phyloP scores from a whole-genome alignment of 2,888 invertebrate genomes.

The Mesorhabditis spiculigera region DNA sequence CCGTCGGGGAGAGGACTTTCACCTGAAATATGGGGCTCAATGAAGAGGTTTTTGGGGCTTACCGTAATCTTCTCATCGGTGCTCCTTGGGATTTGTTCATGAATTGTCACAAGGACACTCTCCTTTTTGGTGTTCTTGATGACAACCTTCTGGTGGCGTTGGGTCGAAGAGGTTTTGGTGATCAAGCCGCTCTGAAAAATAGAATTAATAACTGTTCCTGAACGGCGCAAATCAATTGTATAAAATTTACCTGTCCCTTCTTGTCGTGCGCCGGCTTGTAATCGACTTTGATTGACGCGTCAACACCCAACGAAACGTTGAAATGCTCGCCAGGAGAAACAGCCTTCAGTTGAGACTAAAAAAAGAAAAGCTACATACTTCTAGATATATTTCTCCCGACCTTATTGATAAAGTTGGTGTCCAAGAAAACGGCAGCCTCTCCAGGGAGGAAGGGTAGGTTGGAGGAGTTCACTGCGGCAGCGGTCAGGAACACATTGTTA shows the following conservation, averaged over 20 bases:
- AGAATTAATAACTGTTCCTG: no score
- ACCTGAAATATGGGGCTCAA: not conserved
- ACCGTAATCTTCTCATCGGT: slow-evolving; percentile 52
- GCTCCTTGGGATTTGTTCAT: slow-evolving; percentile 44
- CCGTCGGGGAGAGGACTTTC: not conserved
- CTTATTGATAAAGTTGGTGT: slow-evolving; percentile 45
- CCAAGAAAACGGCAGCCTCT: slow-evolving; percentile 42
- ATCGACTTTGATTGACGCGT: slow-evolving; percentile 58
- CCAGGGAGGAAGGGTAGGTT: slow-evolving; percentile 41
- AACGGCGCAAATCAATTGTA: not conserved
- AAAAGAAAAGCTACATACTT: not conserved
- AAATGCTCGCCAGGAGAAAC: slow-evolving; percentile 60
- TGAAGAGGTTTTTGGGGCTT: not conserved
- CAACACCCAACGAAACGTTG: slow-evolving; percentile 60
- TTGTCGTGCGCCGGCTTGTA: slow-evolving; percentile 60
- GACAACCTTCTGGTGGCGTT: slow-evolving; percentile 38
- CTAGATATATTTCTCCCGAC: slow-evolving; percentile 9
- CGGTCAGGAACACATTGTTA: slow-evolving; percentile 42
- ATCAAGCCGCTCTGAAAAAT: slow-evolving; percentile 28
- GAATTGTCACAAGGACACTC: slow-evolving; percentile 33
- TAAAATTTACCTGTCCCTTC: slow-evolving; percentile 43
- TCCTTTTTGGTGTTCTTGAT: slow-evolving; percentile 39
- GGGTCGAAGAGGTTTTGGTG: slow-evolving; percentile 28
- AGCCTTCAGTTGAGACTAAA: slow-evolving; percentile 47
- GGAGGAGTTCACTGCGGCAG: slow-evolving; percentile 39